Conservation (phyloP, 2,797 vertebrate species). For the Florisuga fusca region DNA sequence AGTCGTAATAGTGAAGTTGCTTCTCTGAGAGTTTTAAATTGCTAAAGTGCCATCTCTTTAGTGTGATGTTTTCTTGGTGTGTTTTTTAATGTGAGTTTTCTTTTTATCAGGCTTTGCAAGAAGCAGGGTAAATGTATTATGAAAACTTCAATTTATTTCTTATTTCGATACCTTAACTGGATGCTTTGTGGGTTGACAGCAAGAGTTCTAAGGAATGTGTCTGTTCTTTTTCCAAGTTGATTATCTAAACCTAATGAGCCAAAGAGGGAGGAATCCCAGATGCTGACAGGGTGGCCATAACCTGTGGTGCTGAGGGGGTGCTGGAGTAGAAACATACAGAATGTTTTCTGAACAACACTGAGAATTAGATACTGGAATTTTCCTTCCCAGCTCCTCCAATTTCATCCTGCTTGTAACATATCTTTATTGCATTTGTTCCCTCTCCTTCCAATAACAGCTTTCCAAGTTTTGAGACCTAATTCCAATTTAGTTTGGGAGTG, state of each 20-base stretch:
- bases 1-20: background rate
- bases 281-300: background rate
- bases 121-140: background rate
- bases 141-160: constrained; percentile 22
- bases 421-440: background rate
- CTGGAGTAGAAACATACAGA: background rate
- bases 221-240: constrained; percentile 31
- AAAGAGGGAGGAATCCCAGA: background rate
- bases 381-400: background rate
- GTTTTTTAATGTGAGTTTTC: background rate
- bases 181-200: background rate
- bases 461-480: background rate
- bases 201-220: background rate
- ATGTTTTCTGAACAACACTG: background rate
- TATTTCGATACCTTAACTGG: background rate
- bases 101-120: constrained; percentile 25
- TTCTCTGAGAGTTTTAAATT: background rate
- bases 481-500: background rate
- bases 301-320: background rate
- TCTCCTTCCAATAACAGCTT: background rate
- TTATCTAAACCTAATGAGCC: constrained; percentile 24
- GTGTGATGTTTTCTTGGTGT: too few species aligned
- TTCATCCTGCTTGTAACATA: background rate
- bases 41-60: background rate
- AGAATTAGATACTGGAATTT: background rate